Evolutionary conservation across 2,797 vertebrate species (phyloP), one percentile per base, ranked within the genome.

Genomic region (Smutsia temminckii): DNA sequence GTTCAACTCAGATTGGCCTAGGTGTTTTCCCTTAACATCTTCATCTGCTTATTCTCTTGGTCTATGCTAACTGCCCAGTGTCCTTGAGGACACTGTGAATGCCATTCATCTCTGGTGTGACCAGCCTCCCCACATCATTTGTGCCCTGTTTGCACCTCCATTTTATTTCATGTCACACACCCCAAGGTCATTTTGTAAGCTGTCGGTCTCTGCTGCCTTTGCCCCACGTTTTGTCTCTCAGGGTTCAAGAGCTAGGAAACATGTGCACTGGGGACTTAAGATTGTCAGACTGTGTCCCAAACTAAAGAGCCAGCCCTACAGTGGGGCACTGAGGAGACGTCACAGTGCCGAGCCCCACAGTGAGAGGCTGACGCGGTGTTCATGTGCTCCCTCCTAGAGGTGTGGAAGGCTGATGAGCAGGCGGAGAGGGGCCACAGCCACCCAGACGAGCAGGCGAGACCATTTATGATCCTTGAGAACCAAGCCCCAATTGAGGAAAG

Each of bases 401-500:
- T 97, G 66, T 97, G 97, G 97, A 97, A 95, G 74, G 97, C 97
- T 6, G 97, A 97, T 18, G 95, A 92, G 85, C 92, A 96, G 74
- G 55, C 93, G 95, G 95, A 96, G 64, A 27, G 32, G 49, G 81
- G 95, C n/a, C 95, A 49, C 34, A n/a, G 89, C 32, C 64, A 75
- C 66, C 95, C 95, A 4, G 95, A 94, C 8, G 95, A 94, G 75
- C 96, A 91, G 29, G 37, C 53, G 0, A 86, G 63, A 61, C 96
- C 87, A 0, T 80, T 85, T 32, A 18, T 78, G 13, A 42, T 94
- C 53, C 77, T 95, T n/a, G 93, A 95, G 81, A 97, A 91, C 88
- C 97, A 95, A 87, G 81, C 71, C 5, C 34, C 95, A 25, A 1
- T 69, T 32, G 95, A 97, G 85, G 97, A 97, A 78, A 86, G 90